Conservation (phyloP, 1,140 invertebrate genomes). For the Chironomus tepperi region DNA sequence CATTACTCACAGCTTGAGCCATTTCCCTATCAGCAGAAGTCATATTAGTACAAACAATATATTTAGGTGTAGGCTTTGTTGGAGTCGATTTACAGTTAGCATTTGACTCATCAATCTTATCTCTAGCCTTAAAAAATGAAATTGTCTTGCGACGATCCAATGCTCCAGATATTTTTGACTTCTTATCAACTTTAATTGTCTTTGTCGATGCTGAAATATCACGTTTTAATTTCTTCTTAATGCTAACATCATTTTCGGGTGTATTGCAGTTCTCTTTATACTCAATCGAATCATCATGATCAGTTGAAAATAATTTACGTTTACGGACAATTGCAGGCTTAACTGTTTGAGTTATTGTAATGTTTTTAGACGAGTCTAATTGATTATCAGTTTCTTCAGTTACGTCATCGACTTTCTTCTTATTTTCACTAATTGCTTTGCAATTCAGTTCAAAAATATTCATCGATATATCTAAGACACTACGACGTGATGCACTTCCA, state of each 20-base stretch:
- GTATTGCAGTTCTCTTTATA: background rate
- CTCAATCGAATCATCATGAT: background rate
- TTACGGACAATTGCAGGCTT: background rate
- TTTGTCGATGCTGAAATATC: background rate
- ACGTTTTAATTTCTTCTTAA: background rate
- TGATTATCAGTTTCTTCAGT: background rate
- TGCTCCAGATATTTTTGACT: background rate
- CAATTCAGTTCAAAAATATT: conserved; percentile 16
- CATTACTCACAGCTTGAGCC: conserved; percentile 3
- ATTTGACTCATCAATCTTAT: background rate
- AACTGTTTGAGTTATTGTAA: background rate
- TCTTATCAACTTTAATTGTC: background rate
- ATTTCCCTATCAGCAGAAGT: background rate
- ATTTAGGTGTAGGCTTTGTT: background rate
- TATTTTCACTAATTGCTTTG: background rate
- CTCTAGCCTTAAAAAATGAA: background rate
- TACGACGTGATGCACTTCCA: background rate
- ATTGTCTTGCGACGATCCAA: conserved; percentile 4
- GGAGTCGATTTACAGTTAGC: background rate
- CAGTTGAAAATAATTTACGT: background rate
- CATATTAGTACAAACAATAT: background rate
- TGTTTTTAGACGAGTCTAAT: background rate
- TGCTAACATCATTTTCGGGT: background rate
- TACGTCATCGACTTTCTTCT: background rate
- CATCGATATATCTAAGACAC: background rate